Conservation (phyloP, 2,888 invertebrate species). For the Alloscopus bannaensis region DNA sequence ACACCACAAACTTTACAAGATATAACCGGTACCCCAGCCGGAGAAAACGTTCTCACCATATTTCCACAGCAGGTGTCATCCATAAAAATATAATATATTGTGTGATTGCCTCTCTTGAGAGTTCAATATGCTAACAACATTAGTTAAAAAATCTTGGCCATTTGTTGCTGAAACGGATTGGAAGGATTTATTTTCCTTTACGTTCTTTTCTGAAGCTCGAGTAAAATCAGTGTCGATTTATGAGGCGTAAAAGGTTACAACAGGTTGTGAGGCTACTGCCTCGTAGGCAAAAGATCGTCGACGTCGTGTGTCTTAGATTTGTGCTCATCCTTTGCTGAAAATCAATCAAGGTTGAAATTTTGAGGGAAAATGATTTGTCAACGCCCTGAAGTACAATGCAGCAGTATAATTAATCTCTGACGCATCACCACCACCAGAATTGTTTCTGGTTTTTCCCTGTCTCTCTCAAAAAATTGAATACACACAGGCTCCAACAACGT, state of each 20-base stretch:
- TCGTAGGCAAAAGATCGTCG: not conserved
- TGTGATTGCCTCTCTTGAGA: too few relatives aligned
- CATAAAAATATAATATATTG: too few relatives aligned
- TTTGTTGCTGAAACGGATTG: too few relatives aligned
- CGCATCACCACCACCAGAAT: not conserved
- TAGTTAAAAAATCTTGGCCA: too few relatives aligned
- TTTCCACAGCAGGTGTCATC: too few relatives aligned
- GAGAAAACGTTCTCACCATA: too few relatives aligned
- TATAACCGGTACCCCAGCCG: too few relatives aligned
- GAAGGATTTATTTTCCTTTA: too few relatives aligned
- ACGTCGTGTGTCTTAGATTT: not conserved
- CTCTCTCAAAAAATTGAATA: slow-evolving; percentile 10
- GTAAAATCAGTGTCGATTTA: not conserved
- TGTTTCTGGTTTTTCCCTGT: slow-evolving; percentile 2
- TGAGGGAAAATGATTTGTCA: slow-evolving; percentile 52
- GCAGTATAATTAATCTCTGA: slow-evolving; percentile 50
- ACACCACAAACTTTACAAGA: too few relatives aligned
- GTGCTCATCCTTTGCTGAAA: slow-evolving; percentile 23
- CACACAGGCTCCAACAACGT: too few relatives aligned
- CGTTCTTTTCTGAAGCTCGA: not conserved
- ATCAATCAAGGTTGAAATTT: slow-evolving; percentile 57
- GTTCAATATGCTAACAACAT: too few relatives aligned
- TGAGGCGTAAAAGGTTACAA: not conserved
- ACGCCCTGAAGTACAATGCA: slow-evolving; percentile 46
- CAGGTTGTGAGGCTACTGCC: not conserved